These are phyloP conservation scores for Cottus gobio DNA, from an alignment of 2,113 vertebrate species.

Conservation along the genomic window DNA sequence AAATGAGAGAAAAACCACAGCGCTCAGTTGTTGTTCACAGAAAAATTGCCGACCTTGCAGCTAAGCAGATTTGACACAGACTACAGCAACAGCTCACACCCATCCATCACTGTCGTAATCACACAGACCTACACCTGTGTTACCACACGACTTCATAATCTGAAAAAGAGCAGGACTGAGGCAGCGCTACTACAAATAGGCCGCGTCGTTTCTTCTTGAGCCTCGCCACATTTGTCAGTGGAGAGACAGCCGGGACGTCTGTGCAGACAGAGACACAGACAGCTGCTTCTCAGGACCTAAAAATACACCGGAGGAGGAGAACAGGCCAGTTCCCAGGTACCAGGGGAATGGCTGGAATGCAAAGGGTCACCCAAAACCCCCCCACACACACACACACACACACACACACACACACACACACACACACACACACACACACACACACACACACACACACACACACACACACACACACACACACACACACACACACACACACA, in stretches of 20 bases:
- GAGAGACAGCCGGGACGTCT: constrained; percentile 30
- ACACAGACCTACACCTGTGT: constrained; percentile 32
- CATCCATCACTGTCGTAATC: constrained; percentile 21
- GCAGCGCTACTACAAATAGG: neutral
- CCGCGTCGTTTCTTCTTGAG: constrained; percentile 17
- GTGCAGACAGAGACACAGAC: constrained; percentile 41
- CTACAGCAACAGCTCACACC: constrained; percentile 9
- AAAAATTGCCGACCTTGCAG: constrained; percentile 2
- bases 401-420: neutral
- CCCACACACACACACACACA: neutral
- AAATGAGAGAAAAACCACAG: constrained; percentile 14
- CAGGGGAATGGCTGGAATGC: constrained; percentile 75
- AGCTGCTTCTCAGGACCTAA: constrained; percentile 71
- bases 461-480: no score
- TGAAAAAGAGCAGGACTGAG: constrained; percentile 2
- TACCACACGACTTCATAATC: constrained; percentile 14
- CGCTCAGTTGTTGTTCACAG: neutral
- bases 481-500: no score
- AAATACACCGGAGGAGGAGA: constrained; percentile 64
- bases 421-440: constrained; percentile 4
- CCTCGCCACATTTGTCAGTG: constrained; percentile 43
- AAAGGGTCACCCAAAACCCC: constrained; percentile 36
- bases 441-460: neutral
- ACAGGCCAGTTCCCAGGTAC: constrained; percentile 74
- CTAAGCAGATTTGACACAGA: constrained; percentile 19